phyloP scores from a whole-genome alignment of 2,888 invertebrate genomes.

The Parelbella ahira region DNA sequence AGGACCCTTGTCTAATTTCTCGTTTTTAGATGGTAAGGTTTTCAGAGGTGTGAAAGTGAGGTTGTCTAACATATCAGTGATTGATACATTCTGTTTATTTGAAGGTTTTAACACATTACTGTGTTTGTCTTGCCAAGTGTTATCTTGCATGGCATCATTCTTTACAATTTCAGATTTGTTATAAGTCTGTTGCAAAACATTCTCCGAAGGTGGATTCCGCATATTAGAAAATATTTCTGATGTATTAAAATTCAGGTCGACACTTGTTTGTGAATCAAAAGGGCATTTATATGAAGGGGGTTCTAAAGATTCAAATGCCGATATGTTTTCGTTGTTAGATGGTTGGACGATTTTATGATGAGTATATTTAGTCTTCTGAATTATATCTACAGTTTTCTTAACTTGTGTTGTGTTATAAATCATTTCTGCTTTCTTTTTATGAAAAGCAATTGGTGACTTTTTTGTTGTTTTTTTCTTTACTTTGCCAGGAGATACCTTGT shows the following conservation, averaged over 20 bases:
- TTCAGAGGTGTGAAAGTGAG: slow-evolving; percentile 68
- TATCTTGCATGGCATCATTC: slow-evolving; percentile 1
- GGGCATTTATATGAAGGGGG: slow-evolving; percentile 50
- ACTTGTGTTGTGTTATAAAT: slow-evolving; percentile 53
- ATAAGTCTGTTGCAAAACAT: slow-evolving; percentile 54
- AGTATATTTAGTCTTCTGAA: slow-evolving; percentile 38
- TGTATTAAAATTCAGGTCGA: slow-evolving; percentile 59
- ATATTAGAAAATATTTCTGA: slow-evolving; percentile 66
- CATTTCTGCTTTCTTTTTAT: slow-evolving; percentile 58
- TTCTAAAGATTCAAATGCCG: slow-evolving; percentile 40
- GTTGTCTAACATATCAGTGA: slow-evolving; percentile 62
- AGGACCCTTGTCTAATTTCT: slow-evolving; percentile 60
- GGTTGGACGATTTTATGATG: slow-evolving; percentile 43
- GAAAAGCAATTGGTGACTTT: slow-evolving; percentile 59
- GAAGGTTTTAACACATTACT: slow-evolving; percentile 58
- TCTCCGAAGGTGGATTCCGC: slow-evolving; percentile 41
- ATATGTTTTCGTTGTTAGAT: slow-evolving; percentile 52
- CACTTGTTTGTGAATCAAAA: slow-evolving; percentile 56
- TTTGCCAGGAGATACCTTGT: slow-evolving; percentile 66
- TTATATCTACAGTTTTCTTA: slow-evolving; percentile 46
- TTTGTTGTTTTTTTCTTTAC: slow-evolving; percentile 58
- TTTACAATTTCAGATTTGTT: slow-evolving; percentile 45
- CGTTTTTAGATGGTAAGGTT: slow-evolving; percentile 41
- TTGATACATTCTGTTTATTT: slow-evolving; percentile 50
- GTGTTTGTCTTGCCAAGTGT: background rate